phyloP scores from a whole-genome alignment of 1,140 invertebrate species.

The Camponotus floridanus region DNA sequence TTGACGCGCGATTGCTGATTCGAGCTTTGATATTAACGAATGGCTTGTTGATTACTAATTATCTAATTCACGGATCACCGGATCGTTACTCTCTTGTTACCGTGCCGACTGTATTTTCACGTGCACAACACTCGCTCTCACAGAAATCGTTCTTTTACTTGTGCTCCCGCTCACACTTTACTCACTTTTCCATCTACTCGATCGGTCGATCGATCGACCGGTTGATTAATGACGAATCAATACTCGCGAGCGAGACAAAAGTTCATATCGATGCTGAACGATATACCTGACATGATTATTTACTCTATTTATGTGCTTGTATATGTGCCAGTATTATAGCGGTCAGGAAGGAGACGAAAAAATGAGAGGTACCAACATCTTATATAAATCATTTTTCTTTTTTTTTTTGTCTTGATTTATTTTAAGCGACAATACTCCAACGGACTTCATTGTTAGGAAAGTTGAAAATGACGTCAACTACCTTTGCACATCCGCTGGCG shows the following conservation, averaged over 20 bases:
- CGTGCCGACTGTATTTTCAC: slow-evolving; percentile 36
- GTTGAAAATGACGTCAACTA: background rate
- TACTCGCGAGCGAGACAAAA: slow-evolving; percentile 2
- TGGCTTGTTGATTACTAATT: slow-evolving; percentile 78
- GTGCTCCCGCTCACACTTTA: slow-evolving; percentile 7
- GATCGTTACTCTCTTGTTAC: slow-evolving; percentile 36
- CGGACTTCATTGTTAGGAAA: slow-evolving; percentile 2
- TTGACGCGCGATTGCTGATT: slow-evolving; percentile 80
- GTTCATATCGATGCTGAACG: background rate
- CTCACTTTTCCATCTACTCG: background rate
- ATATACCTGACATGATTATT: slow-evolving; percentile 10
- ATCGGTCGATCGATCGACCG: background rate
- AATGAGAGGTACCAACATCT: background rate
- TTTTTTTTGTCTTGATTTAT: slow-evolving; percentile 15
- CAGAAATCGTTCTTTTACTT: slow-evolving; percentile 42
- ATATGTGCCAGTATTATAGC: slow-evolving; percentile 36
- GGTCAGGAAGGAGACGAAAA: slow-evolving; percentile 38
- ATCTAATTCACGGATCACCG: slow-evolving; percentile 68
- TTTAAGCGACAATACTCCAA: background rate
- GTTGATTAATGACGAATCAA: background rate
- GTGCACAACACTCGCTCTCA: slow-evolving; percentile 34
- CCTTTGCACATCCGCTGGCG: slow-evolving; percentile 12
- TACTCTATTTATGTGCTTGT: slow-evolving; percentile 46
- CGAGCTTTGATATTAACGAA: slow-evolving; percentile 79
- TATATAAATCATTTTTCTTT: slow-evolving; percentile 2